These are phyloP conservation scores for Ptychobarbus kaznakovi DNA, from an alignment of 2,797 vertebrate genomes.

Conservation along the genomic window DNA sequence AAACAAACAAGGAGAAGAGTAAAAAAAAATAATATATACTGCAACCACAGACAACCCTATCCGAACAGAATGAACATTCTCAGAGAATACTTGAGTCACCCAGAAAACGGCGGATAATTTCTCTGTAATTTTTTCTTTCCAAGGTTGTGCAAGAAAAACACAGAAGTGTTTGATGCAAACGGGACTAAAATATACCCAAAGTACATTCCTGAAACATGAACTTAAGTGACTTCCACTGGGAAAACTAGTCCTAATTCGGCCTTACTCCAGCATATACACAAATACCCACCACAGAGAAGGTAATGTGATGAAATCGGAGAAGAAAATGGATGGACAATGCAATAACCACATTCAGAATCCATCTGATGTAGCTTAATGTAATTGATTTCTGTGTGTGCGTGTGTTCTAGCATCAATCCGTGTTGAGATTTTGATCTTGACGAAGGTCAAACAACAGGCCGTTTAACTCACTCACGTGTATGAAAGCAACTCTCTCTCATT, in stretches of 20 bases:
- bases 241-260: constrained; percentile 14
- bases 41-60: background rate
- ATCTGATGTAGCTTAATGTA: constrained; percentile 49
- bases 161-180: background rate
- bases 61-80: background rate
- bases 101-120: background rate
- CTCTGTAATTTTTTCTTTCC: background rate
- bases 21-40: background rate
- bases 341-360: constrained; percentile 53
- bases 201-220: background rate
- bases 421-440: constrained; percentile 60
- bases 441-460: constrained; percentile 69
- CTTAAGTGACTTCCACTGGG: background rate
- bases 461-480: constrained; percentile 4
- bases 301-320: constrained; percentile 43
- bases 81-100: background rate
- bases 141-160: background rate
- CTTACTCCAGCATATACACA: background rate
- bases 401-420: constrained; percentile 13
- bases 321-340: constrained; percentile 34
- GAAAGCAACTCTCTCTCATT: background rate
- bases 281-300: constrained; percentile 26
- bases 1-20: background rate
- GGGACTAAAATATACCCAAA: background rate
- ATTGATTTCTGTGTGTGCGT: constrained; percentile 32